Conservation (phyloP, 2,888 invertebrate genomes). For the Trachelus troglodyta region DNA sequence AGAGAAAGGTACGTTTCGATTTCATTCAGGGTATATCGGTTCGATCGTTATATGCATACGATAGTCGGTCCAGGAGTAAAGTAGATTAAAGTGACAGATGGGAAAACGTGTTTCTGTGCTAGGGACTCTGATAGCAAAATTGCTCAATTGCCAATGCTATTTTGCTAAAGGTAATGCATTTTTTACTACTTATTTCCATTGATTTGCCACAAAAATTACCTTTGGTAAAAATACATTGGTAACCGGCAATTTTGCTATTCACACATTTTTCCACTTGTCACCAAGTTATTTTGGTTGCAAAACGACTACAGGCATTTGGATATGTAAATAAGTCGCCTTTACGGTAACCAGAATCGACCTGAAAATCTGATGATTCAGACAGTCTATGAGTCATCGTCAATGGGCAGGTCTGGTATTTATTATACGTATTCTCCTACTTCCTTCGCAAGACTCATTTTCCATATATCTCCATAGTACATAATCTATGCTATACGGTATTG, state of each 20-base stretch:
- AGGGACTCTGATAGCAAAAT: no score
- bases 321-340: neutral
- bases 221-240: no score
- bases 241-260: no score
- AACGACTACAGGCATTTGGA: neutral
- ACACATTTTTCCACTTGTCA: no score
- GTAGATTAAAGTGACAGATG: no score
- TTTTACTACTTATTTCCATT: no score
- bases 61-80: neutral
- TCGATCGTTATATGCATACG: neutral
- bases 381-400: neutral
- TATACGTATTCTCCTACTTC: neutral
- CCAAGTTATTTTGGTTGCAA: no score
- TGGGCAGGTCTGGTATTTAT: neutral
- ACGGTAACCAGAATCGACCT: neutral
- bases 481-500: neutral
- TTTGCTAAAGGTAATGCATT: no score
- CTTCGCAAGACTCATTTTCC: neutral
- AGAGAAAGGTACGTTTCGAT: neutral
- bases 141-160: no score
- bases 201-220: no score
- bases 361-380: neutral
- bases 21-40: neutral
- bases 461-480: neutral
- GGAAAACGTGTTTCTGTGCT: no score